Conservation (phyloP, 1,140 invertebrate genomes). For the Papilio glaucus region DNA sequence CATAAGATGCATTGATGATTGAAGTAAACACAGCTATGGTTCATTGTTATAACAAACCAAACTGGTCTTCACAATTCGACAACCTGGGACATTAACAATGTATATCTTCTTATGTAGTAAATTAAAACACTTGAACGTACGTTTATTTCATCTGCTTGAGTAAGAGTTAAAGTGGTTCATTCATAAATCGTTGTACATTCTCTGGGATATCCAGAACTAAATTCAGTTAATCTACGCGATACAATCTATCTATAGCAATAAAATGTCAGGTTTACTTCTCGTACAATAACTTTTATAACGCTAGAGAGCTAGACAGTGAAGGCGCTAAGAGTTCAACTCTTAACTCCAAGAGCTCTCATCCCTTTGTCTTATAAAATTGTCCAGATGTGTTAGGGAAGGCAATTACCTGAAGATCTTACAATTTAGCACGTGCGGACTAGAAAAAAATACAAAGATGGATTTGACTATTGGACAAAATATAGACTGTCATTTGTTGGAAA, state of each 20-base stretch:
- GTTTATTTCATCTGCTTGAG: neutral
- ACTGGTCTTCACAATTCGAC: too few relatives aligned
- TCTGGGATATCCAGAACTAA: too few relatives aligned
- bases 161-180: neutral
- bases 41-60: neutral
- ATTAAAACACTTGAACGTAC: too few relatives aligned
- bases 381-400: slow-evolving; percentile 5
- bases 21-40: neutral
- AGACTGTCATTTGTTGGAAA: too few relatives aligned
- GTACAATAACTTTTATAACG: neutral
- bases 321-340: neutral
- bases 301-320: slow-evolving; percentile 8
- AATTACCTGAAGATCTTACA: neutral
- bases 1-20: neutral
- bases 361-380: slow-evolving; percentile 32
- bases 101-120: too few relatives aligned
- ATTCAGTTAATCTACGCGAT: too few relatives aligned
- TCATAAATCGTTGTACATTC: too few relatives aligned
- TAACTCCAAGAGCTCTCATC: slow-evolving; percentile 24
- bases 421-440: neutral
- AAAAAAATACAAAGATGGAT: neutral
- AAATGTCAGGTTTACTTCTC: neutral
- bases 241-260: neutral
- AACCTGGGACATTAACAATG: too few relatives aligned
- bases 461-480: too few relatives aligned